Percentiles rank a stretch among this genome's conserved stretches.
Evolutionary conservation across 2,113 vertebrate genomes (phyloP).

Genomic region (Aspiorhynchus laticeps): DNA sequence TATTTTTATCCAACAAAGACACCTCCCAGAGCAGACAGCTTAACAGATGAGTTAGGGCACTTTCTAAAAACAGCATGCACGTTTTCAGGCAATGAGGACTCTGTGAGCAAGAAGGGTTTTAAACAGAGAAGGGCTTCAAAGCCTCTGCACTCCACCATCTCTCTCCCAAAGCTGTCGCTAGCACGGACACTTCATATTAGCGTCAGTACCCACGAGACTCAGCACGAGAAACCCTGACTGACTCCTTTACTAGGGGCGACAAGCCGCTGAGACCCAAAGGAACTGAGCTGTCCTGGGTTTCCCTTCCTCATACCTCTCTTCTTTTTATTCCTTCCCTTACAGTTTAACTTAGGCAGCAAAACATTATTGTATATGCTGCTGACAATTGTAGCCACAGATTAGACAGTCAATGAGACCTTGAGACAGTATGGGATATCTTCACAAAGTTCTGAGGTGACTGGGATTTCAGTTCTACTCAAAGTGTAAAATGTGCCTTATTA

Average conservation of each 20-base stretch:
- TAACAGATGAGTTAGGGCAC: constrained; percentile 8
- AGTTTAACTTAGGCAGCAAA: not conserved
- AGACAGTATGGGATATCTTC: constrained; percentile 1
- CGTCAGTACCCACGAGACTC: constrained; percentile 64
- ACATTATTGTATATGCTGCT: not conserved
- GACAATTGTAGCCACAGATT: not conserved
- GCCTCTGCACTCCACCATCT: constrained; percentile 60
- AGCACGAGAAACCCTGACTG: constrained; percentile 59
- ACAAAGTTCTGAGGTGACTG: not conserved
- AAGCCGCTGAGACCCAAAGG: constrained; percentile 25
- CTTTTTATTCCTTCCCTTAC: constrained; percentile 18
- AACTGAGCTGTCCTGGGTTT: constrained; percentile 63
- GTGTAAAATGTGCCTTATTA: not conserved
- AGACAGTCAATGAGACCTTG: constrained; percentile 19
- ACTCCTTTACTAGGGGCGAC: constrained; percentile 60
- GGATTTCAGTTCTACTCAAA: not conserved
- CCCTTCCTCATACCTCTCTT: constrained; percentile 19
- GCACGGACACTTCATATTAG: constrained; percentile 69
- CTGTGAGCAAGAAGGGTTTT: constrained; percentile 13
- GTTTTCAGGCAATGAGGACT: constrained; percentile 49
- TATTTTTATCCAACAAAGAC: constrained; percentile 45
- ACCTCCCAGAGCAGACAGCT: constrained; percentile 36
- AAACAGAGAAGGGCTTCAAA: constrained; percentile 51
- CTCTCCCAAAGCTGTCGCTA: constrained; percentile 64
- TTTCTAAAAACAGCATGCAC: constrained; percentile 54